Evolutionary conservation across 2,888 invertebrate genomes (phyloP), one percentile per base, ranked within the genome.

Genomic region (Morpho achilles): DNA sequence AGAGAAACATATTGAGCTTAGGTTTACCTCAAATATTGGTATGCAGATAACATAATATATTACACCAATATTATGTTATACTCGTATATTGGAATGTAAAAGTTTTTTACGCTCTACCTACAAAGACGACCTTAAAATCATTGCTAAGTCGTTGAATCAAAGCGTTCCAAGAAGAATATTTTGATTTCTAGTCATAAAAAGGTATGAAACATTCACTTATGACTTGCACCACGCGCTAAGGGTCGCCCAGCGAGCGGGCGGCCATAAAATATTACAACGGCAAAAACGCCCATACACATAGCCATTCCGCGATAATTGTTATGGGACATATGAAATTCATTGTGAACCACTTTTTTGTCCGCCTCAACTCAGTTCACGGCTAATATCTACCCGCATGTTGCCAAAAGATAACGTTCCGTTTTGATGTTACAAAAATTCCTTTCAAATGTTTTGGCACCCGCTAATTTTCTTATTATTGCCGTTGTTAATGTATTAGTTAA

Each of bases 231-330:
- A 62, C n/a, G 16, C 48, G 51, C 56, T 9, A 50, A 58, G 56
- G 58, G 60, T 49, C 66, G 56, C 67, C 67, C 65, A 71, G 71
- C 72, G 69, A 74, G 70, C 70, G 73, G 72, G 74, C 70, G 73
- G 73, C 74, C 77, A 79, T 84, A 79, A 83, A 83, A 82, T 82
- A 82, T 80, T 77, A 80, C 75, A 78, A 73, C 79, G 76, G 70
- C 72, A 81, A 81, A 83, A 82, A 76, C 69, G 61, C 66, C 61
- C 74, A 74, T 70, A 68, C 70, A 70, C 67, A 69, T 65, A 61
- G 60, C 67, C 67, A 66, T 69, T 68, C 59, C 65, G 66, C 69
- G 70, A 80, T 80, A 81, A 80, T 82, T 82, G 78, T 80, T 79
- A 80, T 74, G 74, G 72, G 72, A 73, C 77, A 69, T 77, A 76